Evolutionary conservation across 2,888 invertebrate genomes (phyloP).

Genomic region (Dione vanillae): DNA sequence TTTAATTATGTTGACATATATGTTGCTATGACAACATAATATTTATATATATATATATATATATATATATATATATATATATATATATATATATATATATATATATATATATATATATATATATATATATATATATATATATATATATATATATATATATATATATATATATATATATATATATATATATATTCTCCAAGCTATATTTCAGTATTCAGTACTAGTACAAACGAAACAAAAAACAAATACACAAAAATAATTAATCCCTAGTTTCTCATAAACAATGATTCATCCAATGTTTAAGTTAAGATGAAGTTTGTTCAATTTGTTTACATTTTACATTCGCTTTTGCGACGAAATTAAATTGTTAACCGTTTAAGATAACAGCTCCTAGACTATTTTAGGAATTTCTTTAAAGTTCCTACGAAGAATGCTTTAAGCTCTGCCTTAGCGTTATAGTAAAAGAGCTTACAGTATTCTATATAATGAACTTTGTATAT

Average conservation of each 20-base stretch:
- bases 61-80: too few relatives aligned
- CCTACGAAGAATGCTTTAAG: slow-evolving; percentile 28
- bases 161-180: background rate
- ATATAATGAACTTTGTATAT: background rate
- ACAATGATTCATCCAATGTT: slow-evolving; percentile 27
- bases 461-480: slow-evolving; percentile 18
- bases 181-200: background rate
- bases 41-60: too few relatives aligned
- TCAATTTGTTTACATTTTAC: slow-evolving; percentile 25
- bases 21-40: too few relatives aligned
- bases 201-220: background rate
- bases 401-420: slow-evolving; percentile 33
- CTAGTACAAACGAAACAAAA: background rate
- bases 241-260: slow-evolving; percentile 15
- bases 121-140: too few relatives aligned
- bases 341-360: slow-evolving; percentile 32
- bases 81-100: too few relatives aligned
- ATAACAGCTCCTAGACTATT: slow-evolving; percentile 33
- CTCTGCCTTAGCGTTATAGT: slow-evolving; percentile 20
- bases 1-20: background rate
- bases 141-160: too few relatives aligned
- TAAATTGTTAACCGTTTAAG: slow-evolving; percentile 34
- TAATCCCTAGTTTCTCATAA: slow-evolving; percentile 26
- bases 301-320: slow-evolving; percentile 15
- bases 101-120: too few relatives aligned